Percentiles rank a stretch among this genome's conserved stretches.
Evolutionary conservation across 2,888 invertebrate genomes (phyloP).

Genomic region (Caradrina kadenii): DNA sequence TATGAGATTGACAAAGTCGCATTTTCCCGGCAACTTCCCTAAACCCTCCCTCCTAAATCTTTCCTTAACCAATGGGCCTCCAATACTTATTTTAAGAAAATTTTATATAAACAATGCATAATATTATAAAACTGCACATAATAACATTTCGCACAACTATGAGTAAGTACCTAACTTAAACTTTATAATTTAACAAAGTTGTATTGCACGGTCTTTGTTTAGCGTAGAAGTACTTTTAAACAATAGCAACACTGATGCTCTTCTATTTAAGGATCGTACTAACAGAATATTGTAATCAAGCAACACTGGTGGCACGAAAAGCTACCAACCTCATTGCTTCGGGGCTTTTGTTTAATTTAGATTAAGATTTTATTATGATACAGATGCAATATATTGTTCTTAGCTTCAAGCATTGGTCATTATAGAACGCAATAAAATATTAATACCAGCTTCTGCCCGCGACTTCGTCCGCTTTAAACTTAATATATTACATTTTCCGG

Average conservation of each 20-base stretch:
- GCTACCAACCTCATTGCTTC: constrained; percentile 29
- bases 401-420: constrained; percentile 6
- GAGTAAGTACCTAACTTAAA: not conserved
- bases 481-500: too few species aligned
- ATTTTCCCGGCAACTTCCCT: too few species aligned
- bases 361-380: constrained; percentile 34
- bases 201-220: not conserved
- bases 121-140: not conserved
- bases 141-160: not conserved
- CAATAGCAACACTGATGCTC: constrained; percentile 10
- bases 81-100: not conserved
- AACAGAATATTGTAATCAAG: constrained; percentile 13
- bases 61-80: too few species aligned
- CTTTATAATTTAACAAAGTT: not conserved
- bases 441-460: not conserved
- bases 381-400: constrained; percentile 31
- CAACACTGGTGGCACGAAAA: constrained; percentile 22
- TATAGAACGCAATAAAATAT: not conserved
- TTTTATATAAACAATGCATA: constrained; percentile 3
- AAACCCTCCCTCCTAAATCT: too few species aligned
- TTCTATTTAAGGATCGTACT: not conserved
- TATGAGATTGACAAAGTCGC: too few species aligned
- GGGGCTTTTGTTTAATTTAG: constrained; percentile 47
- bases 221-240: not conserved
- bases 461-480: too few species aligned